Percentiles rank a stretch among this genome's conserved stretches.
These are phyloP conservation scores for Lepidurus apus DNA, from an alignment of 1,140 invertebrate genomes.

Conservation along the genomic window DNA sequence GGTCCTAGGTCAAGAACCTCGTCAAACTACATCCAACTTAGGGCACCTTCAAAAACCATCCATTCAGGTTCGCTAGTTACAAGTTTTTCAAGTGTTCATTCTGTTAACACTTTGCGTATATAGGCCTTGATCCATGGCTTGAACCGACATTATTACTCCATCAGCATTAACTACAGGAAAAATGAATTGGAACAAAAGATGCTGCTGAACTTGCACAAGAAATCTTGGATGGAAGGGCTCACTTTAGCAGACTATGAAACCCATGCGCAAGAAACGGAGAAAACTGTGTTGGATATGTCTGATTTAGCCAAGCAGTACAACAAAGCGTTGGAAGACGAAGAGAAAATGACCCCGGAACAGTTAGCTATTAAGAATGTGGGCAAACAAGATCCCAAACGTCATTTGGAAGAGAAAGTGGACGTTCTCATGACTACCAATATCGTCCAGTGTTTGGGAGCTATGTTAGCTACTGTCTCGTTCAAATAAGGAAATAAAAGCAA, in stretches of 20 bases:
- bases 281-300: slow-evolving; percentile 91
- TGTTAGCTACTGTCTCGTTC: slow-evolving; percentile 97
- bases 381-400: slow-evolving; percentile 99
- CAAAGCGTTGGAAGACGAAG: slow-evolving; percentile 98
- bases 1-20: slow-evolving; percentile 95
- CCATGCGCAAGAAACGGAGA: slow-evolving; percentile 86
- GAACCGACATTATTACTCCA: slow-evolving; percentile 98
- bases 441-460: slow-evolving; percentile 95
- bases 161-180: slow-evolving; percentile 98
- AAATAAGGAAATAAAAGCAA: slow-evolving; percentile 50
- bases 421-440: slow-evolving; percentile 97
- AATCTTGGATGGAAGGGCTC: slow-evolving; percentile 98
- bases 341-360: slow-evolving; percentile 99
- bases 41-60: slow-evolving; percentile 98
- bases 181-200: slow-evolving; percentile 99
- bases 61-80: slow-evolving; percentile 60
- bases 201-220: slow-evolving; percentile 97
- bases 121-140: slow-evolving; percentile 96
- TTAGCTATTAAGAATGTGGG: slow-evolving; percentile 99
- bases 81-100: slow-evolving; percentile 10
- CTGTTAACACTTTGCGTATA: slow-evolving; percentile 36
- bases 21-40: slow-evolving; percentile 98
- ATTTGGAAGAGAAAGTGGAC: slow-evolving; percentile 98
- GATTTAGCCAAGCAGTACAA: slow-evolving; percentile 98
- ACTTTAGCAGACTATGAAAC: slow-evolving; percentile 90